Evolutionary conservation across 2,113 vertebrate genomes (phyloP).

Genomic region (Calidris pugnax): DNA sequence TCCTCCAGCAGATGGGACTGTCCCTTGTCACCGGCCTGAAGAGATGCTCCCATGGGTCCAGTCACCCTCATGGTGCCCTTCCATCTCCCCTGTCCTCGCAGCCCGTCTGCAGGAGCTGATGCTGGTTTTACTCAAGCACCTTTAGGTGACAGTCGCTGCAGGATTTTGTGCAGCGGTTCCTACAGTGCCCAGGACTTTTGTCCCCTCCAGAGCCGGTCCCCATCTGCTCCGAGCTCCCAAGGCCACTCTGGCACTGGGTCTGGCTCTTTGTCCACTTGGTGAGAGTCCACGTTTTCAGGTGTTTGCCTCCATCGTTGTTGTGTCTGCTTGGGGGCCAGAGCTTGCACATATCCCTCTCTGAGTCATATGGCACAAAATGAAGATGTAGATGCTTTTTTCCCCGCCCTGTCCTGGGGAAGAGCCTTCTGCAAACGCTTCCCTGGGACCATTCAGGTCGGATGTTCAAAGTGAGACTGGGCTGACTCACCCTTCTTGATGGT

Average conservation of each 20-base stretch:
- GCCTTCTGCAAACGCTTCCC: background rate
- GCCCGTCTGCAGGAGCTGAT: background rate
- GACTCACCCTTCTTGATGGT: background rate
- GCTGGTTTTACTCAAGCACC: background rate
- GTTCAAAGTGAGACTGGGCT: background rate
- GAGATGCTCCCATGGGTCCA: accelerated
- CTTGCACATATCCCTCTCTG: accelerated
- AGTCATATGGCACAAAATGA: background rate
- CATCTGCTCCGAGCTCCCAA: background rate
- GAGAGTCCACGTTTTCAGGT: accelerated
- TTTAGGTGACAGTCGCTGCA: background rate
- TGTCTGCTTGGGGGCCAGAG: background rate
- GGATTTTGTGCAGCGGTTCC: background rate
- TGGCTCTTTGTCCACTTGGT: background rate
- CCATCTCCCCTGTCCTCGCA: background rate
- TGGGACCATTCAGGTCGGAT: background rate
- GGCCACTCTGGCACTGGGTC: accelerated
- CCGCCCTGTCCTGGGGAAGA: background rate
- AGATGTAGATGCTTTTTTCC: background rate
- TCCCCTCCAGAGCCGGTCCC: background rate
- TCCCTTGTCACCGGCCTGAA: accelerated
- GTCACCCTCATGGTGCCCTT: no score
- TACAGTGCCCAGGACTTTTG: accelerated
- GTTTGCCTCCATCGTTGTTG: accelerated
- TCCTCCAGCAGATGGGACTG: accelerated